Percentiles rank a stretch among this genome's conserved stretches.
phyloP scores from a whole-genome alignment of 1,140 invertebrate species.

The Tetragnatha versicolor region DNA sequence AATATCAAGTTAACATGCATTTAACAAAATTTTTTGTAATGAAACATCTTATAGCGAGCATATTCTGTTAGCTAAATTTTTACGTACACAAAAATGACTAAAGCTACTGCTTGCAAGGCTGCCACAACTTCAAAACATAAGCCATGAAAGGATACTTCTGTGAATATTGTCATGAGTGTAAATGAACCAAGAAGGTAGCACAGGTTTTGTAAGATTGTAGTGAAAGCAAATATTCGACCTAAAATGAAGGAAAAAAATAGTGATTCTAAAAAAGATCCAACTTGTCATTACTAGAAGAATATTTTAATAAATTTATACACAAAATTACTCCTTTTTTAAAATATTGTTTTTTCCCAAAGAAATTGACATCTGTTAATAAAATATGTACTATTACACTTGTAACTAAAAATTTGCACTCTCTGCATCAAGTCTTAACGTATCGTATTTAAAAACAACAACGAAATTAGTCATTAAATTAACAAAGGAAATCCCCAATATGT shows the following conservation, averaged over 20 bases:
- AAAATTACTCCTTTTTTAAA: no score
- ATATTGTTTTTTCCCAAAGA: no score
- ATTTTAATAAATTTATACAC: no score
- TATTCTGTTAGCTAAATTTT: background rate
- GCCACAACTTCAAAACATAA: conserved; percentile 29
- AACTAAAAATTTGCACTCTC: no score
- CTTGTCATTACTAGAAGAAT: conserved; percentile 57
- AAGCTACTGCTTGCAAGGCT: conserved; percentile 11
- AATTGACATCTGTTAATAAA: no score
- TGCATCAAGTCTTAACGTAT: no score
- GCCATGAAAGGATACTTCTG: background rate
- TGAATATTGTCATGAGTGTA: conserved; percentile 28
- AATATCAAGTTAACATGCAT: background rate
- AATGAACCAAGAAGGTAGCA: conserved; percentile 51
- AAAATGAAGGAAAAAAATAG: background rate
- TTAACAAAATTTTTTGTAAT: background rate
- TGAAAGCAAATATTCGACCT: conserved; percentile 63
- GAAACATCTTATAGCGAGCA: background rate
- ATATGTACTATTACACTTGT: no score
- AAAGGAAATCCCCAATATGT: no score
- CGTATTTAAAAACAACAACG: no score
- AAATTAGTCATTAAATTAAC: no score
- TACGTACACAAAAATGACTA: conserved; percentile 27
- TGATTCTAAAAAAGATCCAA: background rate
- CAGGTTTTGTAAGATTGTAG: conserved; percentile 64